Conservation (phyloP, 2,888 invertebrate genomes). For the Platynereis dumerilii region DNA sequence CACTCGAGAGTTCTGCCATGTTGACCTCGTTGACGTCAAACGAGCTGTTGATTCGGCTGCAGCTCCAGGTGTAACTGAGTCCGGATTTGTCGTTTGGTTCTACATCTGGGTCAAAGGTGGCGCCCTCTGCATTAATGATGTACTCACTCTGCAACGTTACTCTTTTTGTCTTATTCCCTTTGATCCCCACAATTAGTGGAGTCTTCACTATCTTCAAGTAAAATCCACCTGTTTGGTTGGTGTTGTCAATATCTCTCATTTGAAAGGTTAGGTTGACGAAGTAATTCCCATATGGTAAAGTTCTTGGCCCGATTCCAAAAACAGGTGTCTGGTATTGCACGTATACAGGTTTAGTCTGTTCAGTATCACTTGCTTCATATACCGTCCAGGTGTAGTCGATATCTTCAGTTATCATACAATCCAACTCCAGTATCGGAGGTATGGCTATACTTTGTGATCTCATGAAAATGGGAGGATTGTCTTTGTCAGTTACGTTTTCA, state of each 20-base stretch:
- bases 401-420: constrained; percentile 5
- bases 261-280: neutral
- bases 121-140: neutral
- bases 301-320: neutral
- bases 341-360: neutral
- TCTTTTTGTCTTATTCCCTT: neutral
- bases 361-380: neutral
- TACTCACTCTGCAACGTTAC: neutral
- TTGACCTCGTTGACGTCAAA: neutral
- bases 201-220: neutral
- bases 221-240: neutral
- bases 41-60: neutral
- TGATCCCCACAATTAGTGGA: neutral
- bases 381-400: neutral
- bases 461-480: neutral
- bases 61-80: neutral
- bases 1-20: neutral
- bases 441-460: constrained; percentile 6
- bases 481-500: neutral
- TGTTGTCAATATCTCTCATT: neutral
- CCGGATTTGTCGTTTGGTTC: constrained; percentile 1
- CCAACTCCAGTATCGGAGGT: neutral
- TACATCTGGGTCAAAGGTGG: neutral
- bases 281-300: neutral
- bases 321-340: neutral